These are phyloP conservation scores for Probosciger aterrimus DNA, from an alignment of 2,113 vertebrate species.

Conservation along the genomic window DNA sequence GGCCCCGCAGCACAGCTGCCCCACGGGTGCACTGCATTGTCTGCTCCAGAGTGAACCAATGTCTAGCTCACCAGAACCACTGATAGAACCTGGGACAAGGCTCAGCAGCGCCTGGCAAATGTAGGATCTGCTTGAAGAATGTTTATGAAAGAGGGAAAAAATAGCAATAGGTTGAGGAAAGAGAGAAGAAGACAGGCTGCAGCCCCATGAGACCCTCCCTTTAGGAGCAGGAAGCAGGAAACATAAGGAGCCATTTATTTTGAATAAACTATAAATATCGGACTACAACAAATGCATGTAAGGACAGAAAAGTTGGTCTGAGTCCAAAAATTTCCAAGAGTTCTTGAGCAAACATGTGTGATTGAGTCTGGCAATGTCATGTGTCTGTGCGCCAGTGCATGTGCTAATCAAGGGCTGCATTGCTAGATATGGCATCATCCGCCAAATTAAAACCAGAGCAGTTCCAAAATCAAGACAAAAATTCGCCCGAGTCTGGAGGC, in stretches of 20 bases:
- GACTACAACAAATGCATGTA: constrained; percentile 47
- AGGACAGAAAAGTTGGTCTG: constrained; percentile 52
- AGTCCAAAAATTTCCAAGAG: constrained; percentile 49
- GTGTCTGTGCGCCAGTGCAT: neutral
- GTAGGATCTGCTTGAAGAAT: constrained; percentile 18
- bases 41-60: neutral
- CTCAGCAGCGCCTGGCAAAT: constrained; percentile 13
- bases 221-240: constrained; percentile 39
- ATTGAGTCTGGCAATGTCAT: constrained; percentile 32
- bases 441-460: constrained; percentile 48
- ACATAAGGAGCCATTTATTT: constrained; percentile 70
- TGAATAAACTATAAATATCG: constrained; percentile 65
- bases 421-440: neutral
- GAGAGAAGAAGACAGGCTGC: constrained; percentile 39
- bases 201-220: neutral
- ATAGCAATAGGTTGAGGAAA: constrained; percentile 12
- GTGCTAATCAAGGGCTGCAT: constrained; percentile 17
- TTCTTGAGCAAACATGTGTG: constrained; percentile 55
- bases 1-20: neutral
- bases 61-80: neutral
- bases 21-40: accelerated
- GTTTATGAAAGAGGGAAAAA: constrained; percentile 15
- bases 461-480: neutral
- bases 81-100: neutral
- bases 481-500: accelerated